Conservation (phyloP, 2,888 invertebrate species). For the Pseudanteris insignis region DNA sequence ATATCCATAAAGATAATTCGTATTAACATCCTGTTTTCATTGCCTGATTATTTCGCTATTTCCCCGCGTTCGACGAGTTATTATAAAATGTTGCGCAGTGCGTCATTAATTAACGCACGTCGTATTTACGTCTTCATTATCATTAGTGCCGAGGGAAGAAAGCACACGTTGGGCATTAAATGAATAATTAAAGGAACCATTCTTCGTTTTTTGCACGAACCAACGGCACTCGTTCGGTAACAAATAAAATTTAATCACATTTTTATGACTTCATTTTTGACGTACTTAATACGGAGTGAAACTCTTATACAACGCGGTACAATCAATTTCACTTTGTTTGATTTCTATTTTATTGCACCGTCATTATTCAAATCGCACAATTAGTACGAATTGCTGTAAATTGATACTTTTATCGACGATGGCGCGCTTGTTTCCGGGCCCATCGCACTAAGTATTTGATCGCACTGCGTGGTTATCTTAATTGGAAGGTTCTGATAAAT, state of each 20-base stretch:
- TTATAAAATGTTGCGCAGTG: too few species aligned
- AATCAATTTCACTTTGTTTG: conserved; percentile 19
- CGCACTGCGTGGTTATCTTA: too few species aligned
- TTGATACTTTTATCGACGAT: conserved; percentile 26
- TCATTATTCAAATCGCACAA: conserved; percentile 22
- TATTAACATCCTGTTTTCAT: too few species aligned
- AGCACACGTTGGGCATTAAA: background rate
- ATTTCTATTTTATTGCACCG: conserved; percentile 25
- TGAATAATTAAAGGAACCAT: conserved; percentile 8
- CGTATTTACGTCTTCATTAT: too few species aligned
- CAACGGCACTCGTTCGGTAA: background rate
- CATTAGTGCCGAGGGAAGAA: too few species aligned
- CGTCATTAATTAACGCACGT: background rate
- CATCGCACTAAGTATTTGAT: too few species aligned
- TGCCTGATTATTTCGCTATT: too few species aligned
- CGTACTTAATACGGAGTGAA: background rate
- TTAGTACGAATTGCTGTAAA: conserved; percentile 9
- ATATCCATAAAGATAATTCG: too few species aligned
- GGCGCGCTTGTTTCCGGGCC: too few species aligned
- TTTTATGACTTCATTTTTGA: conserved; percentile 14
- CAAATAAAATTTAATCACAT: conserved; percentile 13
- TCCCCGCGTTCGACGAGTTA: too few species aligned
- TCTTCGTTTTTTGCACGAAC: too few species aligned
- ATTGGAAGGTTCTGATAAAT: too few species aligned
- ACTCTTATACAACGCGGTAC: conserved; percentile 11